A percentile compares a stretch with the other conserved stretches of the same genome.
phyloP scores from a whole-genome alignment of 2,113 vertebrate genomes.

The Chaetodon trifascialis region DNA sequence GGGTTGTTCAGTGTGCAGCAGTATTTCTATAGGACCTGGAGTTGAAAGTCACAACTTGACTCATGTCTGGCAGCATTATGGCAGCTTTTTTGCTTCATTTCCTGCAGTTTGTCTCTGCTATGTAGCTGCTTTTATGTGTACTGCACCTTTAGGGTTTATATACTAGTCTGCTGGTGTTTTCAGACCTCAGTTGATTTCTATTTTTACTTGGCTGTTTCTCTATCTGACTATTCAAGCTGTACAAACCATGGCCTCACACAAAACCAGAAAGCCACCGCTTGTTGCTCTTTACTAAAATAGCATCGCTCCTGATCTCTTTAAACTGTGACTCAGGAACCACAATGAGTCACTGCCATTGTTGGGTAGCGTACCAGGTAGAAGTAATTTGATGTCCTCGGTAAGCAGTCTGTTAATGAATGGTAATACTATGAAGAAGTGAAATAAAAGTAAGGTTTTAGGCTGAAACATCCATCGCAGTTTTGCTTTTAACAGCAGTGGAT shows the following conservation, averaged over 20 bases:
- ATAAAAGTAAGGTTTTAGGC: background rate
- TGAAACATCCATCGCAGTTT: background rate
- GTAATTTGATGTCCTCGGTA: background rate
- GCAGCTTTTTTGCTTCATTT: background rate
- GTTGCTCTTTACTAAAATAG: conserved; percentile 1
- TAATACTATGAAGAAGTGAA: background rate
- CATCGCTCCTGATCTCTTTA: conserved; percentile 2
- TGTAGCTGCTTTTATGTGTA: background rate
- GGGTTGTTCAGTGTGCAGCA: background rate
- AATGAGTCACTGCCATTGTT: conserved; percentile 2
- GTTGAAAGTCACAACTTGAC: conserved; percentile 10
- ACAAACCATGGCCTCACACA: conserved; percentile 14
- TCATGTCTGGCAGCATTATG: background rate
- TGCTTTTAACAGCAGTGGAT: background rate
- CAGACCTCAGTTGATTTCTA: conserved; percentile 29
- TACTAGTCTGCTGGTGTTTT: background rate
- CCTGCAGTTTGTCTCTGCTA: background rate
- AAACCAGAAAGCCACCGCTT: conserved; percentile 4
- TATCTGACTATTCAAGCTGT: background rate
- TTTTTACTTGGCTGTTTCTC: conserved; percentile 16
- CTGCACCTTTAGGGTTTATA: background rate
- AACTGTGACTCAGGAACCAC: background rate
- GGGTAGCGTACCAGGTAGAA: background rate
- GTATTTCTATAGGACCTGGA: background rate
- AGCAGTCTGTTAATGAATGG: background rate